Evolutionary conservation across 2,113 vertebrate species (phyloP), one percentile per base, ranked within the genome.

Genomic region (Callipepla squamata): DNA sequence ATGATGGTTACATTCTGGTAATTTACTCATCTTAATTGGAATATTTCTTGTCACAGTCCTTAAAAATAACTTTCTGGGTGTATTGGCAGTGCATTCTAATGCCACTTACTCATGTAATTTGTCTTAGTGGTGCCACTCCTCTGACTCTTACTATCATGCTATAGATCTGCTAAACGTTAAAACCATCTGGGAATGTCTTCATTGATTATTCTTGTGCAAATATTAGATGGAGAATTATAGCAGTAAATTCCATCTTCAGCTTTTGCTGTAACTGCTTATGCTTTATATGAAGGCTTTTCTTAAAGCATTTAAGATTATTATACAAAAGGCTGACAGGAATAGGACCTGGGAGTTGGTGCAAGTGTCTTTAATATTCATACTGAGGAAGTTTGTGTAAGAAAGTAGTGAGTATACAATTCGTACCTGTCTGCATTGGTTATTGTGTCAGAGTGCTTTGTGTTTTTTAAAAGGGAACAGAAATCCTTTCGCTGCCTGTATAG

Each of bases 21-120:
- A 94, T 94, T 89, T 91, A 77, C 6, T 8, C 70, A 77, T 81
- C 38, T 44, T 93, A 89, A 74, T 67, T 77, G 50, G 76, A 91
- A 55, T 94, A 87, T 89, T 92, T 92, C 67, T 80, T 87, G 59
- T 90, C 1, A 0, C 34, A 21, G n/a, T 51, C 83, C 83, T 93
- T 83, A 88, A 63, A 91, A 94, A 85, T 72, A 93, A 85, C 48
- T 95, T 93, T 79, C 48, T 53, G 73, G 38, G 59, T 87, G 59
- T 44, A 12, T 44, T 92, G 47, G 79, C 79, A 85, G 61, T 55
- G 63, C 51, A 67, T 73, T 96, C 67, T 61, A 51, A 40, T 74
- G 65, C 57, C 42, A 34, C 15, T 89, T 94, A 57, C 50, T 89
- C 63, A 6, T 62, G 82, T 18, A 81, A 23, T 91, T 95, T 94